phyloP scores from a whole-genome alignment of 2,113 vertebrate species.

The Herpailurus yagouaroundi region DNA sequence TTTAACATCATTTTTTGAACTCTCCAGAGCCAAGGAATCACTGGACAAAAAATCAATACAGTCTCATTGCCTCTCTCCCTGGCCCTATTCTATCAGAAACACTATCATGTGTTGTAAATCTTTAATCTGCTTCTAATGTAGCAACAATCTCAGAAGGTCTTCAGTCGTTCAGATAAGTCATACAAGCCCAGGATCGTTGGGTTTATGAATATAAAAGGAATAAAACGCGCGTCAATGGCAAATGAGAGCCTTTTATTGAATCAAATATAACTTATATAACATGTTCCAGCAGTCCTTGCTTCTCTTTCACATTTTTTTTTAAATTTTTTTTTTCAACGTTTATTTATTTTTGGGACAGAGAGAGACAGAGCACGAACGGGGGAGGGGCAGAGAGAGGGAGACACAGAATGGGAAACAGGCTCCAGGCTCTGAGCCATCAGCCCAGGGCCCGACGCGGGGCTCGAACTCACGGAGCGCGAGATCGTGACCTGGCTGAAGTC shows the following conservation, averaged over 20 bases:
- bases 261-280: not conserved
- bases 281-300: not conserved
- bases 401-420: too few relatives aligned
- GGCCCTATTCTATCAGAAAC: conserved; percentile 52
- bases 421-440: too few relatives aligned
- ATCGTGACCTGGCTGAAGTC: too few relatives aligned
- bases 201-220: conserved; percentile 25
- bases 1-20: conserved; percentile 38
- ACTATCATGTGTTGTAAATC: conserved; percentile 53
- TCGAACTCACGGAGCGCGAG: too few relatives aligned
- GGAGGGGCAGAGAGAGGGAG: too few relatives aligned
- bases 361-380: too few relatives aligned
- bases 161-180: conserved; percentile 30
- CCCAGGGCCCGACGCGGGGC: too few relatives aligned
- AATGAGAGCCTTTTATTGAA: conserved; percentile 3
- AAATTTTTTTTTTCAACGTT: too few relatives aligned
- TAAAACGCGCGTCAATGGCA: conserved; percentile 4
- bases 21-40: conserved; percentile 6
- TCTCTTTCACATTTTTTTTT: too few relatives aligned
- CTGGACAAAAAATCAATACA: not conserved
- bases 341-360: too few relatives aligned
- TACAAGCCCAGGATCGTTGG: not conserved
- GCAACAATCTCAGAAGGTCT: not conserved
- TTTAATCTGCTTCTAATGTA: conserved; percentile 58
- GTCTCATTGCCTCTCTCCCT: not conserved